A percentile compares a stretch with the other conserved stretches of the same genome.
Evolutionary conservation across 1,140 invertebrate genomes (phyloP).

Genomic region (Aplysia californica): DNA sequence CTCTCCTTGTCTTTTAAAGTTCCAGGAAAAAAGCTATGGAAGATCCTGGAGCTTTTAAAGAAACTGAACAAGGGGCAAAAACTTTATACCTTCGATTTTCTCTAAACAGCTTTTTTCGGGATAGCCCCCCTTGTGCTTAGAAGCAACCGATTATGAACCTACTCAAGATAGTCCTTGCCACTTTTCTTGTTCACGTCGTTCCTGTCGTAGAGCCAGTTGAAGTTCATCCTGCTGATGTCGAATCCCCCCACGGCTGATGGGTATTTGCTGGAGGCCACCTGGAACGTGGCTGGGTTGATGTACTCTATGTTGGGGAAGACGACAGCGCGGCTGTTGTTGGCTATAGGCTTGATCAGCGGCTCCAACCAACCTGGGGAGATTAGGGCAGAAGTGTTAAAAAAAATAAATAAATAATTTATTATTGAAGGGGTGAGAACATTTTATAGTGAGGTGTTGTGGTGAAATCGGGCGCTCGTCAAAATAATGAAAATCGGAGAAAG

Average conservation of each 20-base stretch:
- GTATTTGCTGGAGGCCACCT: not conserved
- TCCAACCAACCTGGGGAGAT: conserved; percentile 81
- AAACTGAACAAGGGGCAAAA: not conserved
- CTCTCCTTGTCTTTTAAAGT: too few relatives aligned
- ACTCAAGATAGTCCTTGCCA: not conserved
- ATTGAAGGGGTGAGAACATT: not conserved
- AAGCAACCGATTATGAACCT: not conserved
- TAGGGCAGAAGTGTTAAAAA: not conserved
- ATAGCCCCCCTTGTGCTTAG: not conserved
- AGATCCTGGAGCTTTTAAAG: conserved; percentile 32
- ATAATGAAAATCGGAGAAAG: too few relatives aligned
- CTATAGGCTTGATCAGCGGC: conserved; percentile 91
- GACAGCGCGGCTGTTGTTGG: conserved; percentile 82
- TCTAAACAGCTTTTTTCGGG: not conserved
- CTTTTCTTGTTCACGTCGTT: not conserved
- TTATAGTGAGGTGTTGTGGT: not conserved
- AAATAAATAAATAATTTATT: not conserved
- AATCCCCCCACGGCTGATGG: conserved; percentile 5
- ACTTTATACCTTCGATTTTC: not conserved
- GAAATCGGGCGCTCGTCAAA: not conserved
- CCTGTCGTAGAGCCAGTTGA: conserved; percentile 70
- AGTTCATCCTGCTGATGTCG: conserved; percentile 72
- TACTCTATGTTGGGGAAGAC: conserved; percentile 92
- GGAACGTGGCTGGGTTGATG: conserved; percentile 89
- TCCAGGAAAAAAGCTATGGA: conserved; percentile 60